A percentile compares a stretch with the other conserved stretches of the same genome.
Evolutionary conservation across 2,797 vertebrate species (phyloP).

Genomic region (Sebastes steindachneri): DNA sequence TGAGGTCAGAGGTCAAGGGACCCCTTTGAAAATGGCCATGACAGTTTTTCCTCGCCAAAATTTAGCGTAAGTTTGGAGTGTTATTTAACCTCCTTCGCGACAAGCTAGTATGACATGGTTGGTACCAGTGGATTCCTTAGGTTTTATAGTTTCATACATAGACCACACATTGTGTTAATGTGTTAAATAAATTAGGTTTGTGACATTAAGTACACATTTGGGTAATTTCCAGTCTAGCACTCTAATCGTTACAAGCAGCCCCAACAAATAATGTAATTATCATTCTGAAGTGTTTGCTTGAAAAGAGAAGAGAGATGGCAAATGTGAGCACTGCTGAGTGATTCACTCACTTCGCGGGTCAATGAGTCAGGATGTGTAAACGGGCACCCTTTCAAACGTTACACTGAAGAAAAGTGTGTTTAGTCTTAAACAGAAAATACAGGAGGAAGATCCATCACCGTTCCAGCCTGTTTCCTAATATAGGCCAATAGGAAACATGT

Average conservation of each 20-base stretch:
- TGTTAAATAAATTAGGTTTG: background rate
- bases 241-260: background rate
- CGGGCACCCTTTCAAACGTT: background rate
- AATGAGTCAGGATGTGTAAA: slow-evolving; percentile 3
- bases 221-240: background rate
- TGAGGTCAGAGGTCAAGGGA: no score
- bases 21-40: no score
- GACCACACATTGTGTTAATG: no score
- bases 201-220: background rate
- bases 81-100: no score
- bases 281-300: background rate
- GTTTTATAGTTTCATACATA: no score
- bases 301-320: background rate
- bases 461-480: background rate
- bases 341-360: background rate
- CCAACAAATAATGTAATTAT: background rate
- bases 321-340: background rate
- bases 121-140: no score
- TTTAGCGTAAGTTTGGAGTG: no score
- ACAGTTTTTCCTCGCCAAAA: no score
- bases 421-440: background rate
- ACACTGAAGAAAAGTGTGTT: background rate
- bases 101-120: no score
- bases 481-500: background rate
- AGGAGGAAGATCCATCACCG: background rate